Percentiles rank a stretch among this genome's conserved stretches.
These are phyloP conservation scores for Cydia amplana DNA, from an alignment of 1,140 invertebrate species.

Conservation along the genomic window DNA sequence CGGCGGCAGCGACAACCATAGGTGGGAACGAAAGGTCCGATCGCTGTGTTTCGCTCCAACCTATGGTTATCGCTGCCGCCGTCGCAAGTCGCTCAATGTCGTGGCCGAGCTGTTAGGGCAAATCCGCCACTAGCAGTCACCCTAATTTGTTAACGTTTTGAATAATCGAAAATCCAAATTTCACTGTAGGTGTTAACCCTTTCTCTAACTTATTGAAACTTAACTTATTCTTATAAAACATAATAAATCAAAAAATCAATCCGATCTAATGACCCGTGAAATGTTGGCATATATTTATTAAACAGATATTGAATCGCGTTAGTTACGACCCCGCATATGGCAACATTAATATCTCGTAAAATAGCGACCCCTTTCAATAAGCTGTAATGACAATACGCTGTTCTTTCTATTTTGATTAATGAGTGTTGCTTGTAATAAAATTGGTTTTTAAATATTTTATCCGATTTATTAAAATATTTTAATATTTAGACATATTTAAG, in stretches of 20 bases:
- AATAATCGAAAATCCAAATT: too few relatives aligned
- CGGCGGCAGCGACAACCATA: too few relatives aligned
- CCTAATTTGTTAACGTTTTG: too few relatives aligned
- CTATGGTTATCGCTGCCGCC: too few relatives aligned
- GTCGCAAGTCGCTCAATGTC: too few relatives aligned
- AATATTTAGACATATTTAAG: too few relatives aligned
- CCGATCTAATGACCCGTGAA: slow-evolving; percentile 25
- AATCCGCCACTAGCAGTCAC: too few relatives aligned
- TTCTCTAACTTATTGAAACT: background rate
- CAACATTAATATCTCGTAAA: slow-evolving; percentile 21
- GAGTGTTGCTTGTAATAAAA: slow-evolving; percentile 53
- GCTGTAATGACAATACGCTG: slow-evolving; percentile 34
- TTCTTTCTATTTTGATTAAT: slow-evolving; percentile 48
- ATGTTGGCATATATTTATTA: slow-evolving; percentile 32
- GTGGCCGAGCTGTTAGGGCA: too few relatives aligned
- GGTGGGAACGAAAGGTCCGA: too few relatives aligned
- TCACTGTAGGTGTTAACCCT: too few relatives aligned
- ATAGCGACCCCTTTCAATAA: slow-evolving; percentile 22
- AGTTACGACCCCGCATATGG: slow-evolving; percentile 29
- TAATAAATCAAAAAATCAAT: slow-evolving; percentile 20
- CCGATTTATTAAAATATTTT: too few relatives aligned
- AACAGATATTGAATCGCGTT: slow-evolving; percentile 21
- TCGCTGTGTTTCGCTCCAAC: too few relatives aligned
- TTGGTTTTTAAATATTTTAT: slow-evolving; percentile 24
- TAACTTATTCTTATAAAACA: background rate